Conservation (phyloP, 2,113 vertebrate species). For the Athene noctua region DNA sequence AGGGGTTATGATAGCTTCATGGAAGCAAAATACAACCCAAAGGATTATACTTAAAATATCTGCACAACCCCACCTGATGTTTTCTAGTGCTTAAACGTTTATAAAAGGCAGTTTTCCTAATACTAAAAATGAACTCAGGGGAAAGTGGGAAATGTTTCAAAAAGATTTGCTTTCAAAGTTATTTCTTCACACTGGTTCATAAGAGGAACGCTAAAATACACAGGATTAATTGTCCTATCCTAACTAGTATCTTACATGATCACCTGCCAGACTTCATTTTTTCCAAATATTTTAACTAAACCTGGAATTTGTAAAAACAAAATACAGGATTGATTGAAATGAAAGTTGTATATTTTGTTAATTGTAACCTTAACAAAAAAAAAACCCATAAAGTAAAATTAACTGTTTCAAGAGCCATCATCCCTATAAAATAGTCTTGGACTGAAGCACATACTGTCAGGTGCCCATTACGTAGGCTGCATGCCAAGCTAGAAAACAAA, state of each 20-base stretch:
- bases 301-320: background rate
- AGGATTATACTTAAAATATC: conserved; percentile 53
- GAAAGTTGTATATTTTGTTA: background rate
- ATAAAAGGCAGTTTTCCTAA: conserved; percentile 40
- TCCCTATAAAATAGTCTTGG: background rate
- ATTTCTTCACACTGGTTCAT: background rate
- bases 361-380: background rate
- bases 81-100: conserved; percentile 22
- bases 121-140: conserved; percentile 42
- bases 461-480: background rate
- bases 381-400: background rate
- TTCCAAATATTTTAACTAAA: background rate
- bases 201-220: background rate
- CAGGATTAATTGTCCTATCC: background rate
- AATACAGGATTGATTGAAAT: background rate
- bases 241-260: background rate
- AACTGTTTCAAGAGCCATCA: background rate
- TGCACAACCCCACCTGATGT: conserved; percentile 28
- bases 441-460: background rate
- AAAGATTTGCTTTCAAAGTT: background rate
- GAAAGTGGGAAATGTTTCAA: background rate
- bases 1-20: conserved; percentile 39
- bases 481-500: background rate
- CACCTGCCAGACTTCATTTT: background rate
- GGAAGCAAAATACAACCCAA: conserved; percentile 43